Percentiles rank a stretch among this genome's conserved stretches.
Conservation (phyloP, 1,140 invertebrate genomes). For the Neodiprion lecontei region DNA sequence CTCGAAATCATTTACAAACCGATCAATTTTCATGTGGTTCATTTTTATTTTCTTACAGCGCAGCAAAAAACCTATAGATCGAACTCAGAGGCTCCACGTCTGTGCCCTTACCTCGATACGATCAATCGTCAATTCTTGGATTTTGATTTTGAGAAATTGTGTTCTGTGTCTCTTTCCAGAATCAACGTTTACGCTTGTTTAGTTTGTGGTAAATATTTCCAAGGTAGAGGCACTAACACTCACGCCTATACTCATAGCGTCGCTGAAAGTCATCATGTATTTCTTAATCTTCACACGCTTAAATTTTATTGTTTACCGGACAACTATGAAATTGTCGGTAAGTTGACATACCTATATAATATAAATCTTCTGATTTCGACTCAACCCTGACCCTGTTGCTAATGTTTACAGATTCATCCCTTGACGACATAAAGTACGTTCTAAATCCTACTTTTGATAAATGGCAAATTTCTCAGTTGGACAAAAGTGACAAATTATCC, state of each 20-base stretch:
- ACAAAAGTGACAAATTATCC: conserved; percentile 85
- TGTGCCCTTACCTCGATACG: conserved; percentile 95
- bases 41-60: conserved; percentile 27
- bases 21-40: not conserved
- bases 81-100: conserved; percentile 46
- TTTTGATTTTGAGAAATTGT: conserved; percentile 99
- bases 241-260: conserved; percentile 99
- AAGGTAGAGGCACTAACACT: conserved; percentile 96
- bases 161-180: conserved; percentile 96
- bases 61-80: conserved; percentile 15
- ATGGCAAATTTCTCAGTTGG: conserved; percentile 81
- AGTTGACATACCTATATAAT: conserved; percentile 39
- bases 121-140: conserved; percentile 97
- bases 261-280: conserved; percentile 97
- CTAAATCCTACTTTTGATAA: conserved; percentile 95
- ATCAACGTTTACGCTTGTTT: conserved; percentile 99
- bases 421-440: conserved; percentile 99
- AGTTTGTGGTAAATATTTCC: conserved; percentile 99
- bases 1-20: too few species aligned
- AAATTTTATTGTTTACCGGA: conserved; percentile 99
- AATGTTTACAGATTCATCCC: conserved; percentile 81
- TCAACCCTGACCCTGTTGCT: conserved; percentile 19
- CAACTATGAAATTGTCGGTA: conserved; percentile 98
- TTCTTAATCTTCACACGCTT: conserved; percentile 94
- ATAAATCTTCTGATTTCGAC: conserved; percentile 14